Percentiles rank a stretch among this genome's conserved stretches.
Evolutionary conservation across 1,140 invertebrate genomes (phyloP).

Genomic region (Heliconius eleuchia): DNA sequence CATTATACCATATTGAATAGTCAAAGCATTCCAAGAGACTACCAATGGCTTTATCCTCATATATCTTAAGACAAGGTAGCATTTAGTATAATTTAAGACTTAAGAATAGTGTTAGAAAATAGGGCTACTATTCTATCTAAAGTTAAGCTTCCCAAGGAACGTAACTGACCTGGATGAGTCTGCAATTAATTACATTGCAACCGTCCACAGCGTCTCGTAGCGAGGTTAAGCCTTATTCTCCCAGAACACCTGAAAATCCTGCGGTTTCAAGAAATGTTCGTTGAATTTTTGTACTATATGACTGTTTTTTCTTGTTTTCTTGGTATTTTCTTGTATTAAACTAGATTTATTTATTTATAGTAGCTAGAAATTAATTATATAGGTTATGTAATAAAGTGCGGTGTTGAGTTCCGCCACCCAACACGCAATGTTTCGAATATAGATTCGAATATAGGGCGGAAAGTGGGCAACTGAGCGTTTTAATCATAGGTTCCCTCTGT

Average conservation of each 20-base stretch:
- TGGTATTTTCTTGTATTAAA: too few species aligned
- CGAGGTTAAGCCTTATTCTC: slow-evolving; percentile 7
- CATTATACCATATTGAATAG: not conserved
- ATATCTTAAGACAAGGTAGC: not conserved
- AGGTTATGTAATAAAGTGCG: too few species aligned
- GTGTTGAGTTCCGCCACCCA: too few species aligned
- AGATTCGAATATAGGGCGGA: too few species aligned
- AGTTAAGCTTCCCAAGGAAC: slow-evolving; percentile 32
- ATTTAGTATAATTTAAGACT: not conserved
- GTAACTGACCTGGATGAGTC: slow-evolving; percentile 36
- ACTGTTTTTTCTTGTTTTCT: too few species aligned
- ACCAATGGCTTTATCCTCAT: not conserved
- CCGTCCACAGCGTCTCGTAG: slow-evolving; percentile 23
- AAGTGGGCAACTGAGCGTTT: too few species aligned
- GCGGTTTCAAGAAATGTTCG: not conserved
- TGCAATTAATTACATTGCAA: slow-evolving; percentile 34
- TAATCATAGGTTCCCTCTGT: too few species aligned
- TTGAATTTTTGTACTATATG: slow-evolving; percentile 4
- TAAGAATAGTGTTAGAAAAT: slow-evolving; percentile 13
- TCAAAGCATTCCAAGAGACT: not conserved
- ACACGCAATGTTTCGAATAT: too few species aligned
- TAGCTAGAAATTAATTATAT: too few species aligned
- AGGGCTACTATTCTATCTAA: slow-evolving; percentile 16
- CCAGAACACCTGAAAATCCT: slow-evolving; percentile 12
- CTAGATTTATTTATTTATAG: too few species aligned